A percentile compares a stretch with the other conserved stretches of the same genome.
Evolutionary conservation across 1,140 invertebrate species (phyloP).

Genomic region (Temnothorax nylanderi): DNA sequence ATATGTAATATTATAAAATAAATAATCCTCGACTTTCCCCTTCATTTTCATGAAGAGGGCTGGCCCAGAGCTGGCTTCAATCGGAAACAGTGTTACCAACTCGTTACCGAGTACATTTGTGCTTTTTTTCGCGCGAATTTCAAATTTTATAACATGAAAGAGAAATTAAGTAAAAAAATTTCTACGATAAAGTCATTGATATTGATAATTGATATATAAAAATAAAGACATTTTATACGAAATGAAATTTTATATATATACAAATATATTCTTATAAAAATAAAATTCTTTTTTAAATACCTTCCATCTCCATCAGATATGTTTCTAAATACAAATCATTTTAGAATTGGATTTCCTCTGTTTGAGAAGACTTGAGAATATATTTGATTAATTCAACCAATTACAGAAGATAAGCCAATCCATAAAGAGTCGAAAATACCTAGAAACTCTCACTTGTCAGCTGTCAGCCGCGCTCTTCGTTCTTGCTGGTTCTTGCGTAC

Average conservation of each 20-base stretch:
- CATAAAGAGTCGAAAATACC: background rate
- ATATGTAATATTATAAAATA: background rate
- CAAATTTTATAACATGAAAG: background rate
- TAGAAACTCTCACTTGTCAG: background rate
- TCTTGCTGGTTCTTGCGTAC: too few relatives aligned
- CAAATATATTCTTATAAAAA: background rate
- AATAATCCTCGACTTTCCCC: background rate
- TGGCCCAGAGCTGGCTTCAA: background rate
- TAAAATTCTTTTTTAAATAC: conserved; percentile 1
- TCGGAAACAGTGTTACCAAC: background rate
- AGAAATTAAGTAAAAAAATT: background rate
- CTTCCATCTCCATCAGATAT: background rate
- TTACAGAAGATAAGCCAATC: background rate
- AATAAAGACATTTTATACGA: background rate
- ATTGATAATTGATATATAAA: background rate
- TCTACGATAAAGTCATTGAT: background rate
- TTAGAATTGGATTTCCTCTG: background rate
- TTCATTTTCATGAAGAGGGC: background rate
- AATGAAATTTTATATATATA: background rate
- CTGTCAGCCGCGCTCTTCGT: too few relatives aligned
- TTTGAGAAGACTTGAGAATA: background rate
- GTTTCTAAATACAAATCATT: background rate
- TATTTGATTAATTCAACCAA: too few relatives aligned
- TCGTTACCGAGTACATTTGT: background rate
- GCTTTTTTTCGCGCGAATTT: background rate